Evolutionary conservation across 2,888 invertebrate genomes (phyloP).

Genomic region (Reticulitermes lucifugus): DNA sequence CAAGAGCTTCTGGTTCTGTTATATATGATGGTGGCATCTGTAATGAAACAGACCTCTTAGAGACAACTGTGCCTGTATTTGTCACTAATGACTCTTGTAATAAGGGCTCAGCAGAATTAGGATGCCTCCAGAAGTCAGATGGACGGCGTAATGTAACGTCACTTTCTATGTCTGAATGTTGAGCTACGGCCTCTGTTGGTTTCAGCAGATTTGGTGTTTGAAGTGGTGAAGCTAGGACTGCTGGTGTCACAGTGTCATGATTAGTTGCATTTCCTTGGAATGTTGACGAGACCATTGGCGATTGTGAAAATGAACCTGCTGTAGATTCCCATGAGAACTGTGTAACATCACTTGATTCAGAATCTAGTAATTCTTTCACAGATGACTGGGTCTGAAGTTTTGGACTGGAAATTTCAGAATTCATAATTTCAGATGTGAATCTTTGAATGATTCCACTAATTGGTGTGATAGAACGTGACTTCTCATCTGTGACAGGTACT

Average conservation of each 20-base stretch:
- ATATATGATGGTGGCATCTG: background rate
- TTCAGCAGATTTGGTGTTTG: background rate
- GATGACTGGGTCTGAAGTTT: background rate
- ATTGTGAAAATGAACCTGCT: background rate
- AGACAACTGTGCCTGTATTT: background rate
- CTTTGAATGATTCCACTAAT: conserved; percentile 30
- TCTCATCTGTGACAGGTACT: background rate
- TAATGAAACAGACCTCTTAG: background rate
- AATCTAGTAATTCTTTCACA: background rate
- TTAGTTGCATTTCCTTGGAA: background rate
- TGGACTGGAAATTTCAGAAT: background rate
- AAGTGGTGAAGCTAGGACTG: background rate
- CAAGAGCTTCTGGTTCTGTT: background rate
- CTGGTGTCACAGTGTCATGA: background rate
- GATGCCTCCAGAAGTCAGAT: background rate
- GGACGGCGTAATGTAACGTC: background rate
- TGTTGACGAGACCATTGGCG: background rate
- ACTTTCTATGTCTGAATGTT: background rate
- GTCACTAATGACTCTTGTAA: background rate
- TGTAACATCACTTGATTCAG: background rate
- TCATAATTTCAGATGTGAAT: conserved; percentile 9
- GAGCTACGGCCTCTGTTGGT: background rate
- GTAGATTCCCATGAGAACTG: background rate
- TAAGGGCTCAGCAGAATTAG: background rate
- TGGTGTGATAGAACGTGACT: background rate